These are phyloP conservation scores for Notolepis coatsorum DNA, from an alignment of 2,797 vertebrate genomes.

Conservation along the genomic window DNA sequence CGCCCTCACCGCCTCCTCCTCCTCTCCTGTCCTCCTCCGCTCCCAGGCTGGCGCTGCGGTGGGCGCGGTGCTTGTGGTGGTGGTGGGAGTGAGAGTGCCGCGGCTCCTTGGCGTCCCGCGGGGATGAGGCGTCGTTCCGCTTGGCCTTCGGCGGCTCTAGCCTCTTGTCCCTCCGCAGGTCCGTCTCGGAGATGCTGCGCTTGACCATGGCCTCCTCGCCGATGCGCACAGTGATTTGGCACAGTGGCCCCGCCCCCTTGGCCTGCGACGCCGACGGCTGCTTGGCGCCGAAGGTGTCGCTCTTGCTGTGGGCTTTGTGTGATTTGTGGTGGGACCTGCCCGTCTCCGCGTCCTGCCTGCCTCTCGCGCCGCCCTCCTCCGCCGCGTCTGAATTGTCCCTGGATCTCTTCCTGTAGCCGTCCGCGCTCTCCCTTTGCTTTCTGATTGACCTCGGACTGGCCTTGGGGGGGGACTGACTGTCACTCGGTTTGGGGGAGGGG, in stretches of 20 bases:
- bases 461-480: slow-evolving; percentile 64
- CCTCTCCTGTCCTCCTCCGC: slow-evolving; percentile 48
- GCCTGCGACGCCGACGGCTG: slow-evolving; percentile 79
- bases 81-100: slow-evolving; percentile 77
- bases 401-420: slow-evolving; percentile 71
- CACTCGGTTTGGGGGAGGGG: slow-evolving; percentile 62
- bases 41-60: slow-evolving; percentile 65
- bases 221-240: slow-evolving; percentile 93
- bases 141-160: slow-evolving; percentile 79
- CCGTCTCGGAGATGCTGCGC: slow-evolving; percentile 91
- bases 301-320: slow-evolving; percentile 79
- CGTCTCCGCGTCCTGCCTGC: slow-evolving; percentile 65
- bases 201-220: slow-evolving; percentile 94
- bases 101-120: slow-evolving; percentile 68
- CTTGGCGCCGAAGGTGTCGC: slow-evolving; percentile 81
- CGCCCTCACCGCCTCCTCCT: slow-evolving; percentile 46
- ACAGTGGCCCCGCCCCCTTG: slow-evolving; percentile 85
- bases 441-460: slow-evolving; percentile 67
- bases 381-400: slow-evolving; percentile 68
- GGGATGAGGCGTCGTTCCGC: slow-evolving; percentile 65
- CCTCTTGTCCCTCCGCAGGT: slow-evolving; percentile 86
- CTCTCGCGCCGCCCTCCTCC: slow-evolving; percentile 63
- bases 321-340: slow-evolving; percentile 76
- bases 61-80: slow-evolving; percentile 78
- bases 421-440: slow-evolving; percentile 75